Evolutionary conservation across 2,888 invertebrate genomes (phyloP).

Genomic region (Rhynchonema sp.): DNA sequence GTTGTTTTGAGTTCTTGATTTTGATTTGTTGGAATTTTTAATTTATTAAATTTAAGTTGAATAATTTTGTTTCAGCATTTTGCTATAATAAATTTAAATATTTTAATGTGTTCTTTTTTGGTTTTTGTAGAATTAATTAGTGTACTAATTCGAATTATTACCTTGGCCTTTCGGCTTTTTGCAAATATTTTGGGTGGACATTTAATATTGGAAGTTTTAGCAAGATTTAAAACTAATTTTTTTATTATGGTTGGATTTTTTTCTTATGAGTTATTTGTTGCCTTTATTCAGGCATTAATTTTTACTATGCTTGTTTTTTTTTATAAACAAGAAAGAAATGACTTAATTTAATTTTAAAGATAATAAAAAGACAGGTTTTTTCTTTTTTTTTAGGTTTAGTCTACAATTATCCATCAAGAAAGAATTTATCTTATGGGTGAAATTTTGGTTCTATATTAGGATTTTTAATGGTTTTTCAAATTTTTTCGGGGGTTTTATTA

Average conservation of each 20-base stretch:
- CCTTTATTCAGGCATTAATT: constrained; percentile 1
- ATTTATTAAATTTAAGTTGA: constrained; percentile 41
- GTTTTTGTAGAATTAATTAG: not conserved
- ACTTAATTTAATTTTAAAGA: constrained; percentile 10
- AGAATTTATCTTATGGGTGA: constrained; percentile 19
- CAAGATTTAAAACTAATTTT: not conserved
- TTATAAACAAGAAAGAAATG: constrained; percentile 16
- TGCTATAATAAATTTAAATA: not conserved
- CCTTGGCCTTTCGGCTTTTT: constrained; percentile 17
- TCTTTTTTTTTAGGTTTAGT: constrained; percentile 10
- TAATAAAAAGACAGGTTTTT: constrained; percentile 1
- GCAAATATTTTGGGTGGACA: constrained; percentile 19
- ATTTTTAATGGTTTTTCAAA: constrained; percentile 23
- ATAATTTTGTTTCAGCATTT: constrained; percentile 27
- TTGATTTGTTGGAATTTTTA: not conserved
- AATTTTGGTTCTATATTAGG: constrained; percentile 29
- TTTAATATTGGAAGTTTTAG: constrained; percentile 8
- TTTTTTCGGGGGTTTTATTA: constrained; percentile 27
- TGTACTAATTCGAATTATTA: constrained; percentile 12
- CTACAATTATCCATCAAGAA: constrained; percentile 1
- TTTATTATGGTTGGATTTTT: not conserved
- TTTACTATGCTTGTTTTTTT: constrained; percentile 16
- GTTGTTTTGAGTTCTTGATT: constrained; percentile 41
- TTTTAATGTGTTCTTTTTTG: not conserved
- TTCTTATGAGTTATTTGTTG: not conserved